Evolutionary conservation across 2,797 vertebrate genomes (phyloP).

Genomic region (Tapera naevia): DNA sequence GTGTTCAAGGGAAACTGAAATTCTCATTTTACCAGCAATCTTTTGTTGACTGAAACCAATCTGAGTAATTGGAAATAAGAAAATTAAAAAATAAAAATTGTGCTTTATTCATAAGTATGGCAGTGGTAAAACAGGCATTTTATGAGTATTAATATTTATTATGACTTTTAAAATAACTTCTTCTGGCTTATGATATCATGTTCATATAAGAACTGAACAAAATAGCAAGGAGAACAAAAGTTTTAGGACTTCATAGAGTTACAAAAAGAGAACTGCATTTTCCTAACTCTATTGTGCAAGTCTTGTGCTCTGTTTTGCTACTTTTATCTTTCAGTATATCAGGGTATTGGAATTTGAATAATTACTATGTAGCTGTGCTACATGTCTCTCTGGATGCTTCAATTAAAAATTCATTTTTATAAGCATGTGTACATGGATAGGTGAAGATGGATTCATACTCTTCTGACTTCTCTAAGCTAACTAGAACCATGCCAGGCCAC

Average conservation of each 20-base stretch:
- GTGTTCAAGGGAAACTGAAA: background rate
- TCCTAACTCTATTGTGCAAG: background rate
- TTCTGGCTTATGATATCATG: background rate
- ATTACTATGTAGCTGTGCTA: background rate
- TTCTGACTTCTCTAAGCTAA: background rate
- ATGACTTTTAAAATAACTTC: background rate
- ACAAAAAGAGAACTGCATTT: background rate
- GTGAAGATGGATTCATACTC: background rate
- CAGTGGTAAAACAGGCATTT: background rate
- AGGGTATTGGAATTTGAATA: background rate
- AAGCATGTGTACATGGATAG: background rate
- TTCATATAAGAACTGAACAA: background rate
- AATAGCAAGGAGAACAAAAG: background rate
- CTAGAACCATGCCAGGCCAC: background rate
- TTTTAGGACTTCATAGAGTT: background rate
- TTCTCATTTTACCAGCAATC: background rate
- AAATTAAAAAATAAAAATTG: background rate
- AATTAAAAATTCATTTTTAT: background rate
- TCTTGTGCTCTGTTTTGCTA: fast-evolving
- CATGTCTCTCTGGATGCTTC: background rate
- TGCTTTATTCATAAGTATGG: background rate
- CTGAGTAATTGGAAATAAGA: background rate
- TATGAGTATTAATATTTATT: background rate
- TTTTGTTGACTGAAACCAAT: background rate
- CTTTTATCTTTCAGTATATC: background rate